Conservation (phyloP, 2,888 invertebrate genomes). For the Protodeltote pygarga region DNA sequence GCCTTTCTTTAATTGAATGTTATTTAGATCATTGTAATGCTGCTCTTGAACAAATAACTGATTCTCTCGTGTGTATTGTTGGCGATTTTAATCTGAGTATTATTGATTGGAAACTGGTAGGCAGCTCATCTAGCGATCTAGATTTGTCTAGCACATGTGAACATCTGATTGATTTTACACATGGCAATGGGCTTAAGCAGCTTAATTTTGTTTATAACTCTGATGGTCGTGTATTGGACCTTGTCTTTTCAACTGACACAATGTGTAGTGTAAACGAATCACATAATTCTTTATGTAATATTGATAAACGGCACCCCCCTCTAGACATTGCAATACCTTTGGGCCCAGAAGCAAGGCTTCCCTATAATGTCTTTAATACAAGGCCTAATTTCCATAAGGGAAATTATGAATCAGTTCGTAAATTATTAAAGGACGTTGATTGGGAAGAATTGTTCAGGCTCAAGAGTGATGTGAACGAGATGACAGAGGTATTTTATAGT, state of each 20-base stretch:
- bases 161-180: too few relatives aligned
- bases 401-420: background rate
- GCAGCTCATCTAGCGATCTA: background rate
- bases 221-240: background rate
- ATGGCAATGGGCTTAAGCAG: too few relatives aligned
- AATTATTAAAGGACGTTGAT: background rate
- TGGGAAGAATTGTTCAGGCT: background rate
- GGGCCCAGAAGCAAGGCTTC: background rate
- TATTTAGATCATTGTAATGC: background rate
- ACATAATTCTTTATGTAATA: background rate
- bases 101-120: background rate
- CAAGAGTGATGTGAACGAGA: background rate
- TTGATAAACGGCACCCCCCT: background rate
- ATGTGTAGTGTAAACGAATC: background rate
- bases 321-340: background rate
- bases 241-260: background rate
- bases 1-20: background rate
- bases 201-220: too few relatives aligned
- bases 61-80: too few relatives aligned
- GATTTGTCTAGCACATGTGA: too few relatives aligned
- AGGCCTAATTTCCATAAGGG: slow-evolving; percentile 1
- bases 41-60: background rate
- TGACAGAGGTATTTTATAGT: background rate
- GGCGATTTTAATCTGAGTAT: background rate
- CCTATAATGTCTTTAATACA: background rate